A percentile compares a stretch with the other conserved stretches of the same genome.
Conservation (phyloP, 92 coral and sea anemone genomes). For the Nematostella vectensis region DNA sequence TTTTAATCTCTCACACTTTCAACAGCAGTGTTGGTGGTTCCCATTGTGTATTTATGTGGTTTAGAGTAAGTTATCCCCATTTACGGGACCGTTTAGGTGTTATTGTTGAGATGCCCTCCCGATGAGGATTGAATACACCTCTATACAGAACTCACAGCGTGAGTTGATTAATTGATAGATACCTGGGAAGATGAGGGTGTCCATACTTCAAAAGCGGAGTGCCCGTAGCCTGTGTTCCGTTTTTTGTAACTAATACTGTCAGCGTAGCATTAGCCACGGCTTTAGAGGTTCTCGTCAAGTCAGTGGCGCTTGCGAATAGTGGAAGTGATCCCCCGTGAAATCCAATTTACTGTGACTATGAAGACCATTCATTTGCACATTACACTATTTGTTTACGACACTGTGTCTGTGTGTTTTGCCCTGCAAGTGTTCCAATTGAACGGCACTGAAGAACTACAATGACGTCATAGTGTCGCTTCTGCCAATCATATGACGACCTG, state of each 20-base stretch:
- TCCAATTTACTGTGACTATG: slow-evolving; percentile 29
- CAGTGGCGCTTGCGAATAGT: slow-evolving; percentile 4
- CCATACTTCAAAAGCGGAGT: slow-evolving; percentile 54
- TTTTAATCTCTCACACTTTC: background rate
- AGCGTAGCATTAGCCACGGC: too few species aligned
- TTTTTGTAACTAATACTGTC: too few species aligned
- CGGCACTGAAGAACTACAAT: too few species aligned
- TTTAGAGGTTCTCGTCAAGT: background rate
- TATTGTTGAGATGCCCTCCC: slow-evolving; percentile 22
- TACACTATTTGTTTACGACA: slow-evolving; percentile 20
- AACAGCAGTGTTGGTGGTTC: background rate
- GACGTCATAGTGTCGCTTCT: too few species aligned
- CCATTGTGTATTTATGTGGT: slow-evolving; percentile 4
- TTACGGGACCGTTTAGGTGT: slow-evolving; percentile 12
- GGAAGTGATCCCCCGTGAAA: slow-evolving; percentile 31
- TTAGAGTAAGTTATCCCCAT: slow-evolving; percentile 5
- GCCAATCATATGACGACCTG: too few species aligned
- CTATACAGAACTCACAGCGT: slow-evolving; percentile 17
- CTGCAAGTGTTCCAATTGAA: slow-evolving; percentile 29
- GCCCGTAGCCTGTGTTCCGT: too few species aligned
- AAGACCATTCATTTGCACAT: slow-evolving; percentile 15
- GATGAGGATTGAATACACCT: slow-evolving; percentile 4
- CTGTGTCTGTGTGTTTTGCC: slow-evolving; percentile 16
- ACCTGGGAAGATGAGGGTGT: slow-evolving; percentile 74
- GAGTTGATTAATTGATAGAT: slow-evolving; percentile 15